Base-by-base conservation (phyloP, 2,113 vertebrate genomes). In the Poicephalus gulielmi region DNA sequence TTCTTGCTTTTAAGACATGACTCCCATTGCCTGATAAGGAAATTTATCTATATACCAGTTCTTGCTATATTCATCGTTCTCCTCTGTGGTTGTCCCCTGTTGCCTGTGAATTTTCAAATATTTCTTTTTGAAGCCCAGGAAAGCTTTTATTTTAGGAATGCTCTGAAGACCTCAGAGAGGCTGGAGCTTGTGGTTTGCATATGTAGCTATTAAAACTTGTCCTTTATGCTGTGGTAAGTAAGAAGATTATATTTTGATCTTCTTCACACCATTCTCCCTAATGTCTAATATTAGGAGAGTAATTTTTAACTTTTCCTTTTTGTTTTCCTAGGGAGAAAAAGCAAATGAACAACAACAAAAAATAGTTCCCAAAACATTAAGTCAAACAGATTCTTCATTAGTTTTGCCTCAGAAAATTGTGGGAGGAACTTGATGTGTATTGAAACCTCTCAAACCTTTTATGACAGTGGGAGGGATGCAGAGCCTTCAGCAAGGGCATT, bases 141-240 rank as follows among this genome's bases (percentile, higher is more conserved):
- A 92, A 43, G 69, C 88, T 93, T 94, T 93, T 92, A 37, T 95
- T 96, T 96, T 89, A 79, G 66, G 57, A 91, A 81, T 35, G 13
- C 37, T 93, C 47, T 88, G 86, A 95, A 85, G 53, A 91, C 52
- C 57, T 82, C 77, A 49, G 52, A 90, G 93, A 82, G 66, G 49
- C 77, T 86, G 66, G 57, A 84, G 68, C n/a, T 95, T 91, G 41
- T 39, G 67, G 63, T 87, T 77, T 23, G 4, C 37, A 37, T 39
- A 52, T 66, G 52, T 14, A 87, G 33, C 50, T 88, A 39, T 91
- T 94, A 62, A 79, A 94, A 90, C 31, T 66, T 90, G 52, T 82
- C 46, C 52, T 76, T 82, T 89, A 49, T 13, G 39, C 47, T 22
- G 62, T 52, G 27, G 7, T 57, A 78, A 35, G 9, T 75, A 55